Base-by-base conservation (phyloP, 2,113 vertebrate species). In the Pterocles burchelli region DNA sequence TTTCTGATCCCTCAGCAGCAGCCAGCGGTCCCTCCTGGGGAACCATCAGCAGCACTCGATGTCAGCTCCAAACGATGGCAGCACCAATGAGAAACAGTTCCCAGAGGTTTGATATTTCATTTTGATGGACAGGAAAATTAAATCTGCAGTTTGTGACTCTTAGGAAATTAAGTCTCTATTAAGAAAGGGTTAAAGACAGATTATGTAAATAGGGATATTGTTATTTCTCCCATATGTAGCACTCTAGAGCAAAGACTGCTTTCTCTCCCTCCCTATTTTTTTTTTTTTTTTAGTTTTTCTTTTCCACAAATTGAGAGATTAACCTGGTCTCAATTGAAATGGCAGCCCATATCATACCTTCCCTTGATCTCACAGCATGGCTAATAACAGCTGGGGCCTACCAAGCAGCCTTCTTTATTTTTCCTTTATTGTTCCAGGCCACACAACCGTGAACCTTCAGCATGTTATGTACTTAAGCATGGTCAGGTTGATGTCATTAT, bases 401-500 rank as follows among this genome's bases (percentile, higher is more conserved):
- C 93, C 97, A 96, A 95, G 97, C 97, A 97, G 96, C 95, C 97
- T 96, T 97, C 98, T 98, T 98, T 98, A 98, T 97, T 98, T 98
- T 98, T 98, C 95, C 92, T 97, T 98, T 98, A 98, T 99, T 99
- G 98, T 99, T 98, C 98, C 98, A 97, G 98, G 97, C 98, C 98
- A 98, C 98, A 98, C 98, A 98, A 98, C 99, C 98, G 98, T 99
- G 98, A 98, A 98, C 98, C 98, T 98, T 98, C 97, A 98, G 98
- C 98, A 98, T 98, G 98, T 98, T 98, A 98, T 98, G 98, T 98
- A 98, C 98, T 99, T 99, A 99, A 98, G 98, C 98, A 98, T 98
- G 98, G 98, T 98, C 99, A 99, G 98, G 98, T 98, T 98, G 98
- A 98, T 99, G 98, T 98, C 98, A 99, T 99, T 99, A 98, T 99